These are phyloP conservation scores for Drosophila koepferae DNA, from an alignment of 2,888 invertebrate genomes.

Conservation along the genomic window DNA sequence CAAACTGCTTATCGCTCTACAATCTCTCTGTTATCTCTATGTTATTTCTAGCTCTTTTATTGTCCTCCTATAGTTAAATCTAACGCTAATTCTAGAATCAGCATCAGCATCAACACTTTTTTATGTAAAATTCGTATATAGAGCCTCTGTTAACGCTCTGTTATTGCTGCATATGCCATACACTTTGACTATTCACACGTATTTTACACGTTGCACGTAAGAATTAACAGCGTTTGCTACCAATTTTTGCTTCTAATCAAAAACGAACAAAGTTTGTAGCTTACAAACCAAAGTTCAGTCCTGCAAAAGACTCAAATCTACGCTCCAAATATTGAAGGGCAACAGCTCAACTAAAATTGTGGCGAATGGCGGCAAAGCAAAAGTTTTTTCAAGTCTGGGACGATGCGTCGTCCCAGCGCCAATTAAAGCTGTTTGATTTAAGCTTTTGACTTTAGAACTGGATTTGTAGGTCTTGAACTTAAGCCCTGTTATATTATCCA, in stretches of 20 bases:
- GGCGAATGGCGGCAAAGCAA: neutral
- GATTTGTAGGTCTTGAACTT: constrained; percentile 48
- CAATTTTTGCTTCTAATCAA: neutral
- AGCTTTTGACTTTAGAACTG: constrained; percentile 24
- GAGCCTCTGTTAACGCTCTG: neutral
- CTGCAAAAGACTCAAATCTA: neutral
- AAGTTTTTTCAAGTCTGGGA: constrained; percentile 5
- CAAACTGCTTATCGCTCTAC: too few species aligned
- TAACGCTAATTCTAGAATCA: neutral
- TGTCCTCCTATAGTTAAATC: neutral
- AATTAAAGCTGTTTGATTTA: constrained; percentile 22
- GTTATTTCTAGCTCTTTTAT: neutral
- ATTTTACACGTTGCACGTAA: neutral
- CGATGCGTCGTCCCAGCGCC: neutral
- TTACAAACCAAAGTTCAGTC: neutral
- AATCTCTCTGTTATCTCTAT: neutral
- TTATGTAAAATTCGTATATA: neutral
- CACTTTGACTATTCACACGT: neutral
- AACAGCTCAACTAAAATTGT: neutral
- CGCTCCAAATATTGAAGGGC: neutral
- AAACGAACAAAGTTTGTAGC: neutral
- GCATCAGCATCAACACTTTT: neutral
- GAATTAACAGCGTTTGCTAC: neutral
- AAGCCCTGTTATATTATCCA: constrained; percentile 52
- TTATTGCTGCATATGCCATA: neutral